Percentiles rank a stretch among this genome's conserved stretches.
phyloP scores from a whole-genome alignment of 2,113 vertebrate genomes.

The Periophthalmodon schlosseri region DNA sequence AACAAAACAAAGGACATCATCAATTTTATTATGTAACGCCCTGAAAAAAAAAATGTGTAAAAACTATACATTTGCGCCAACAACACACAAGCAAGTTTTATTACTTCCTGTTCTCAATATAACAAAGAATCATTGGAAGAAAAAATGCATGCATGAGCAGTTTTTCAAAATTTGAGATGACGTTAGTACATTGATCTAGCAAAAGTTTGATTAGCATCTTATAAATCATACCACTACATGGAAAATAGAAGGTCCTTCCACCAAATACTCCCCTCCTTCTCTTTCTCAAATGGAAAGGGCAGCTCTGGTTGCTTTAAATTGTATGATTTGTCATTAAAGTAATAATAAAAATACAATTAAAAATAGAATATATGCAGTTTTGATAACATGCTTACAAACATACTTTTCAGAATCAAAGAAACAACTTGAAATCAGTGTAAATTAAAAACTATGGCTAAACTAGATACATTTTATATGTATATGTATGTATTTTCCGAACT shows the following conservation, averaged over 20 bases:
- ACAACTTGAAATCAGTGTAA: too few relatives aligned
- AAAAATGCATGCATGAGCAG: not conserved
- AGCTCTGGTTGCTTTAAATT: too few relatives aligned
- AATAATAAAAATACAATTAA: too few relatives aligned
- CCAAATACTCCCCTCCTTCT: too few relatives aligned
- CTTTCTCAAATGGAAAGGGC: too few relatives aligned
- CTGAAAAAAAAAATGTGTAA: not conserved
- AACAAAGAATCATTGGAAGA: not conserved
- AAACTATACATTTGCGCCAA: conserved; percentile 3
- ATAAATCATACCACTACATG: not conserved
- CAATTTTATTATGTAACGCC: not conserved
- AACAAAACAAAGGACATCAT: conserved; percentile 1
- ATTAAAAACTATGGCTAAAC: too few relatives aligned
- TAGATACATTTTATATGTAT: too few relatives aligned
- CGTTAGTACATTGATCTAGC: not conserved
- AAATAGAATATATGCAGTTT: too few relatives aligned
- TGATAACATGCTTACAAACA: too few relatives aligned
- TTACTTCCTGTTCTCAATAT: not conserved
- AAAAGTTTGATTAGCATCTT: not conserved
- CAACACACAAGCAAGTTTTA: not conserved
- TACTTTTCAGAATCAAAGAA: too few relatives aligned
- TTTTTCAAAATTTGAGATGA: not conserved
- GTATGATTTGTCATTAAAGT: too few relatives aligned
- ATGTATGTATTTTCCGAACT: too few relatives aligned
- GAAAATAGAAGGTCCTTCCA: not conserved